Conservation (phyloP, 1,140 invertebrate genomes). For the Planococcus citri region DNA sequence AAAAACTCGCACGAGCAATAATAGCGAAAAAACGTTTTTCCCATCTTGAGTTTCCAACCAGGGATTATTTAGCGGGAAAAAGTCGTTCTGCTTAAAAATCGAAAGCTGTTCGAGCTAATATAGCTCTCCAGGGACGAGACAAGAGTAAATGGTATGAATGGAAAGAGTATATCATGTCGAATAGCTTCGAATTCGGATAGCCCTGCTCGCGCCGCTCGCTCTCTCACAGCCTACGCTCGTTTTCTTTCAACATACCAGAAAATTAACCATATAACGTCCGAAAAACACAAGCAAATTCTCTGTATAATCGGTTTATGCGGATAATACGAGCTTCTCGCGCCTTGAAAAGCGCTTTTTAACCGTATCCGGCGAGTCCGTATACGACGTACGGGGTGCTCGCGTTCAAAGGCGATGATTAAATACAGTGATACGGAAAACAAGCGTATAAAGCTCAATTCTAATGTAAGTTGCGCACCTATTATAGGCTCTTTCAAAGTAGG, state of each 20-base stretch:
- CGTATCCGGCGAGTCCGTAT: background rate
- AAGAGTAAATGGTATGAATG: background rate
- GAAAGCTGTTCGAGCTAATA: background rate
- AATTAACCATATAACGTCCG: background rate
- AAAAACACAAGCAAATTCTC: no score
- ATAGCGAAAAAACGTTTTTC: no score
- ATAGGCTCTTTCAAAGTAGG: no score
- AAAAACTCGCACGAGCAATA: no score
- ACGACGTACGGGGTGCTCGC: background rate
- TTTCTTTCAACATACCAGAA: background rate
- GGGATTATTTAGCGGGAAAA: background rate
- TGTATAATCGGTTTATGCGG: no score
- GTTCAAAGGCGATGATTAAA: background rate
- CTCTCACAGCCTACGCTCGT: no score
- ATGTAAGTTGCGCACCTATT: no score
- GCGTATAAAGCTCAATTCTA: background rate
- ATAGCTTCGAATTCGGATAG: background rate
- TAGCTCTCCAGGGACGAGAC: background rate
- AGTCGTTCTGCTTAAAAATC: constrained; percentile 2
- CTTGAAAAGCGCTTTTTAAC: no score
- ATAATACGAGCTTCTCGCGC: no score
- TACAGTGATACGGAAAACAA: background rate
- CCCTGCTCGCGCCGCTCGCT: no score
- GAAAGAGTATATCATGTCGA: background rate
- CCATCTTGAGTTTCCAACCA: no score